These are phyloP conservation scores for Halictus quadricinctus DNA, from an alignment of 2,888 invertebrate genomes.

Conservation along the genomic window DNA sequence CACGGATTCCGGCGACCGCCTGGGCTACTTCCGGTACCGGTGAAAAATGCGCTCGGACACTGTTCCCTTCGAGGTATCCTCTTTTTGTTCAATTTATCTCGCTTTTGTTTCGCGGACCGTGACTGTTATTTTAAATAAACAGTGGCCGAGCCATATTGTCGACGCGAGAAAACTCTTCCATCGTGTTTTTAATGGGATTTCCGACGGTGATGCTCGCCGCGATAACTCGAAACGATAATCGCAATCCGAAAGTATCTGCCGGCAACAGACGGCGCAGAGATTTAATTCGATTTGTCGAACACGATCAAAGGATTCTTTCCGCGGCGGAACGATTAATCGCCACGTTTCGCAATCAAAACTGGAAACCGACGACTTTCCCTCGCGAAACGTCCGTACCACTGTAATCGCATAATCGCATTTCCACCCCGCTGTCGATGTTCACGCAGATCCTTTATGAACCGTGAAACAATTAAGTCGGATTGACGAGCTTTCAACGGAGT, in stretches of 20 bases:
- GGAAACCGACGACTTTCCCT: neutral
- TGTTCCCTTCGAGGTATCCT: neutral
- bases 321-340: neutral
- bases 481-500: neutral
- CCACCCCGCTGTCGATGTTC: neutral
- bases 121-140: neutral
- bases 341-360: neutral
- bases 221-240: neutral
- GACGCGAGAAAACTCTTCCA: neutral
- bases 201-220: neutral
- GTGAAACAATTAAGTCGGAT: neutral
- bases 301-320: neutral
- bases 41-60: neutral
- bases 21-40: neutral
- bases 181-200: neutral
- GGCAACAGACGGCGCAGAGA: neutral
- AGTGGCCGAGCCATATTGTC: neutral
- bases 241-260: neutral
- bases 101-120: neutral
- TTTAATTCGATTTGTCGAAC: slow-evolving; percentile 2
- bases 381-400: neutral
- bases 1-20: slow-evolving; percentile 39
- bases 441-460: neutral
- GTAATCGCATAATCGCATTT: neutral
- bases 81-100: neutral